A percentile compares a stretch with the other conserved stretches of the same genome.
Evolutionary conservation across 2,797 vertebrate genomes (phyloP).

Genomic region (Philypnodon macrostomus): DNA sequence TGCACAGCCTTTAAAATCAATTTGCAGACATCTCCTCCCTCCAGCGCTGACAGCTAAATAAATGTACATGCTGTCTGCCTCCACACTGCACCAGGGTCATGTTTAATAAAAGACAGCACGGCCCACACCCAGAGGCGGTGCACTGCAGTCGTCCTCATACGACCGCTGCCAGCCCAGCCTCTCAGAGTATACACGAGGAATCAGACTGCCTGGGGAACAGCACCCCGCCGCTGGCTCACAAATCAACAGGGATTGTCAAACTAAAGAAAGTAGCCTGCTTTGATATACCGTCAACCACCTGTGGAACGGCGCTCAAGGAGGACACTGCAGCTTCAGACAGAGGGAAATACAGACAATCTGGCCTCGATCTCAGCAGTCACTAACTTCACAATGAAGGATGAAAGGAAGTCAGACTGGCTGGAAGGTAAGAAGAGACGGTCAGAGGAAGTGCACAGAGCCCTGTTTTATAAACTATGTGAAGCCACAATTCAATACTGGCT

Average conservation of each 20-base stretch:
- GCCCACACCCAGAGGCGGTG: constrained; percentile 14
- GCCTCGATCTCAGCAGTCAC: constrained; percentile 5
- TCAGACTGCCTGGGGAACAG: constrained; percentile 30
- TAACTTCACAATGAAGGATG: constrained; percentile 4
- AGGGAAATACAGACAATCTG: constrained; percentile 13
- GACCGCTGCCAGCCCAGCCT: constrained; percentile 36
- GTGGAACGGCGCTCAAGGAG: constrained; percentile 13
- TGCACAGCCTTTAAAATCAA: constrained; percentile 45
- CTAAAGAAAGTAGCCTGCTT: constrained; percentile 28
- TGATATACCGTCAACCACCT: constrained; percentile 33
- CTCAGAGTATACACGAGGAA: constrained; percentile 28
- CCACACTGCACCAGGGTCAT: constrained; percentile 35
- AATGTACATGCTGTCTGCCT: constrained; percentile 35
- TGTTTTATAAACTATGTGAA: neutral
- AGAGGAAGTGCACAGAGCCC: neutral
- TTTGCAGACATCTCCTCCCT: constrained; percentile 49
- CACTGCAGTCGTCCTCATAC: too few species aligned
- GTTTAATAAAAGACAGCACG: constrained; percentile 59
- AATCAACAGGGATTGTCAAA: constrained; percentile 46
- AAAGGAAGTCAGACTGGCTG: neutral
- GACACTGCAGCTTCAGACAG: constrained; percentile 7
- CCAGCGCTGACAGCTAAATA: constrained; percentile 27
- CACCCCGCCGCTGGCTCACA: constrained; percentile 28
- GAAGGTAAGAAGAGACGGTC: constrained; percentile 2
- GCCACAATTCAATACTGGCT: neutral